Evolutionary conservation across 2,113 vertebrate genomes (phyloP), one percentile per base, ranked within the genome.

Genomic region (Epinephelus cyanopodus): DNA sequence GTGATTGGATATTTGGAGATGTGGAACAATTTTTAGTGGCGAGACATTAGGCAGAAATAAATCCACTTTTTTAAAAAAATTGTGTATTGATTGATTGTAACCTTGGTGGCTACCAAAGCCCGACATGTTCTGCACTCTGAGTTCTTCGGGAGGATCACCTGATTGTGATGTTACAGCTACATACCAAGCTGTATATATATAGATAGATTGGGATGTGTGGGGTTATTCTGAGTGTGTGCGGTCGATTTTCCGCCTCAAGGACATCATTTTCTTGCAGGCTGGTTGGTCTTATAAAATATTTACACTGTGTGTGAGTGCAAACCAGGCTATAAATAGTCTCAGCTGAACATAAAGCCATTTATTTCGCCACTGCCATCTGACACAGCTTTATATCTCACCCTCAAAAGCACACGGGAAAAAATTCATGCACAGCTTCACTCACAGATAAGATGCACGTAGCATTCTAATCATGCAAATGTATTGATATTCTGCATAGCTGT

Each of bases 251-350:
- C 14, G 3, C 45, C 50, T 81, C 73, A 76, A 84, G 81, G 84
- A 83, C 19, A 3, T 39, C 68, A 58, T 69, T 77, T 74, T 71
- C 33, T 88, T 69, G 33, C 78, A 52, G 85, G 63, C 89, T 57
- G 56, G 66, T 60, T 66, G 50, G 71, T 60, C 21, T 78, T 56
- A 66, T 92, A 27, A 87, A 92, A 91, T 90, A 92, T 92, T 84
- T 63, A 93, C 80, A 42, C 21, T 18, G 39, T 10, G 6, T 66
- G 78, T 63, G 68, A 87, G 63, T 48, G 79, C 77, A 85, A 77
- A 45, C 33, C 18, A 17, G 53, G 23, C 82, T 92, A 91, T 90
- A 79, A 90, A 91, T 92, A 92, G 76, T 25, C 57, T 33, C 47
- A 74, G 81, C 74, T 62, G 33, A 63, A 86, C 52, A 79, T 61